Evolutionary conservation across 2,888 invertebrate species (phyloP).

Genomic region (Pollenia angustigena): DNA sequence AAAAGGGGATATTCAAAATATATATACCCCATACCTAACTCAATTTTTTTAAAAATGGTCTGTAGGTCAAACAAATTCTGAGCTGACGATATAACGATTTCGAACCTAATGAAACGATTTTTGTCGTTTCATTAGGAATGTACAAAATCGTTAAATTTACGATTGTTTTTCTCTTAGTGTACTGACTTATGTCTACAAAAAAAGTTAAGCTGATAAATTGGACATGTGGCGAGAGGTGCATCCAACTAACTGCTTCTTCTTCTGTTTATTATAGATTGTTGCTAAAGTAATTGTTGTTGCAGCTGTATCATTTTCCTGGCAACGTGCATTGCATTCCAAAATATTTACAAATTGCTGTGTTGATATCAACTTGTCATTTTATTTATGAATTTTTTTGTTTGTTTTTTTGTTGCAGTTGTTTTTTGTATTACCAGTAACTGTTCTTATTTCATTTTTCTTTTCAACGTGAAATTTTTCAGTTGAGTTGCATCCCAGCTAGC

Average conservation of each 20-base stretch:
- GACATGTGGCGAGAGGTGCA: neutral
- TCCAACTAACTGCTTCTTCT: neutral
- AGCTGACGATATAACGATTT: no score
- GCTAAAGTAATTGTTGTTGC: conserved; percentile 47
- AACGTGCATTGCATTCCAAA: conserved; percentile 67
- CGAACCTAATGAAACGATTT: no score
- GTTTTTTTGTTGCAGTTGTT: conserved; percentile 26
- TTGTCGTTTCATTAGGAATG: no score
- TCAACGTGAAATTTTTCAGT: conserved; percentile 40
- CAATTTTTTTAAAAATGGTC: no score
- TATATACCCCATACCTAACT: no score
- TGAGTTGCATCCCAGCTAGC: conserved; percentile 41
- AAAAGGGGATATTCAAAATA: no score
- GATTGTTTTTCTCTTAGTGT: no score
- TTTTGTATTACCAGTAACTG: neutral
- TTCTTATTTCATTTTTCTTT: conserved; percentile 40
- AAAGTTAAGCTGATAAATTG: no score
- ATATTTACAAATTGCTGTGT: conserved; percentile 71
- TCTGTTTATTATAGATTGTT: neutral
- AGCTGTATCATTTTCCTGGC: conserved; percentile 15
- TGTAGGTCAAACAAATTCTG: no score
- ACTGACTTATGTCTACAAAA: no score
- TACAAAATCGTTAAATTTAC: no score
- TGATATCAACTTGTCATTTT: conserved; percentile 72
- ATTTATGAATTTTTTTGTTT: conserved; percentile 66